Evolutionary conservation across 2,797 vertebrate species (phyloP).

Genomic region (Eutrigla gurnardus): DNA sequence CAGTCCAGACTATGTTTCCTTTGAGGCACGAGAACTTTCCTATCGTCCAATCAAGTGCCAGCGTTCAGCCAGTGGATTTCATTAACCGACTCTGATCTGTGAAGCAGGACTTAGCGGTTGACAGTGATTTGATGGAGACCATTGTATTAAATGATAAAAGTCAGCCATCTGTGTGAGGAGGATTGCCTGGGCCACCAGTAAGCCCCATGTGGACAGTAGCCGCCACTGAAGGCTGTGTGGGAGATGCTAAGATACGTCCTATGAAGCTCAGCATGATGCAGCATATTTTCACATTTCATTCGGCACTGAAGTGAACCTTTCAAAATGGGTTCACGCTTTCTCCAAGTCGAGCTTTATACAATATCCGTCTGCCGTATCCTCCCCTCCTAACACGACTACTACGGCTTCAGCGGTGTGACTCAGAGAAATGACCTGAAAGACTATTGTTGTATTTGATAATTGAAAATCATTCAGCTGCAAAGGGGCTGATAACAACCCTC

Average conservation of each 20-base stretch:
- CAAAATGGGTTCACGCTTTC: not conserved
- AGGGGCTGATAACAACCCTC: not conserved
- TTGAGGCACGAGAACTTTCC: not conserved
- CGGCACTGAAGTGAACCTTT: not conserved
- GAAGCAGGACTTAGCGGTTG: constrained; percentile 3
- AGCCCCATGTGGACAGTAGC: not conserved
- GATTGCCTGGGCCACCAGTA: not conserved
- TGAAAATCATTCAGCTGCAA: constrained; percentile 32
- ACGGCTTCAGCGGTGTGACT: not conserved
- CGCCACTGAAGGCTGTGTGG: not conserved
- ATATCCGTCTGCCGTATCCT: not conserved
- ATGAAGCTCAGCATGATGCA: not conserved
- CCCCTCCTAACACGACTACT: not conserved
- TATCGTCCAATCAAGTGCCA: not conserved
- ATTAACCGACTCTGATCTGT: constrained; percentile 1
- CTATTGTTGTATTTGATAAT: constrained; percentile 34
- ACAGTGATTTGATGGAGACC: constrained; percentile 1
- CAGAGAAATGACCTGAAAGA: not conserved
- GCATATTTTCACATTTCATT: constrained; percentile 10
- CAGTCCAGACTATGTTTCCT: not conserved
- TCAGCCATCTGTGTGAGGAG: not conserved
- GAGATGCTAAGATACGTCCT: not conserved
- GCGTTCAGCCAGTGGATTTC: not conserved
- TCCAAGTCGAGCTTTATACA: not conserved
- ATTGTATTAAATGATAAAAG: constrained; percentile 4